phyloP scores from a whole-genome alignment of 1,140 invertebrate genomes.

The Macrocentrus cingulum region DNA sequence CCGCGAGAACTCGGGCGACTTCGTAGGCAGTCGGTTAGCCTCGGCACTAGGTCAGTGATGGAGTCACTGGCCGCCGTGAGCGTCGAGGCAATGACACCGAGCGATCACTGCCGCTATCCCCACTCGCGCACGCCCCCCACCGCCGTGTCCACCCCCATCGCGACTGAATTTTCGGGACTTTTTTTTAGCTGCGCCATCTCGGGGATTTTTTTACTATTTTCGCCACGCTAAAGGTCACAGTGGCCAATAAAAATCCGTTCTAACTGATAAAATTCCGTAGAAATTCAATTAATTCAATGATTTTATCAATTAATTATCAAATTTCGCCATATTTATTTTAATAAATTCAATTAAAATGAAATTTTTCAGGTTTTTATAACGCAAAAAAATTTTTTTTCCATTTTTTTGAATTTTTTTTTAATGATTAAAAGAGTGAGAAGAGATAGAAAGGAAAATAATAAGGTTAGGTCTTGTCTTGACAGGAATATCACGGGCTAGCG shows the following conservation, averaged over 20 bases:
- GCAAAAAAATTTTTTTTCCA: no score
- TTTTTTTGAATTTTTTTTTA: no score
- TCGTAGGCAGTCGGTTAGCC: slow-evolving; percentile 41
- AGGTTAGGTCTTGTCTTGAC: slow-evolving; percentile 19
- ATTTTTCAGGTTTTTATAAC: no score
- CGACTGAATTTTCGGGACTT: no score
- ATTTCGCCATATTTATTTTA: no score
- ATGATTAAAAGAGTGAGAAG: not conserved
- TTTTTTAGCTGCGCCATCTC: not conserved
- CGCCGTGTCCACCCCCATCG: no score
- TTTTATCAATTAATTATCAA: no score
- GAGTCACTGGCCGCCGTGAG: slow-evolving; percentile 60
- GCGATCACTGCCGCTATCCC: slow-evolving; percentile 24
- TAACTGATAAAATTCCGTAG: no score
- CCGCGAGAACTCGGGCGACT: slow-evolving; percentile 39
- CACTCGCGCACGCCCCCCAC: slow-evolving; percentile 5
- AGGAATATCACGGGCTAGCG: slow-evolving; percentile 35
- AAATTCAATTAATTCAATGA: no score
- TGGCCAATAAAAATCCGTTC: no score
- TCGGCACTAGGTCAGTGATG: slow-evolving; percentile 61
- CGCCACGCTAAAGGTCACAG: no score
- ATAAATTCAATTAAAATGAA: no score
- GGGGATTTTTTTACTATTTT: not conserved
- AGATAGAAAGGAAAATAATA: slow-evolving; percentile 20
- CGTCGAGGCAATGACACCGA: slow-evolving; percentile 60